These are phyloP conservation scores for Danionella cerebrum DNA, from an alignment of 2,113 vertebrate genomes.

Conservation along the genomic window DNA sequence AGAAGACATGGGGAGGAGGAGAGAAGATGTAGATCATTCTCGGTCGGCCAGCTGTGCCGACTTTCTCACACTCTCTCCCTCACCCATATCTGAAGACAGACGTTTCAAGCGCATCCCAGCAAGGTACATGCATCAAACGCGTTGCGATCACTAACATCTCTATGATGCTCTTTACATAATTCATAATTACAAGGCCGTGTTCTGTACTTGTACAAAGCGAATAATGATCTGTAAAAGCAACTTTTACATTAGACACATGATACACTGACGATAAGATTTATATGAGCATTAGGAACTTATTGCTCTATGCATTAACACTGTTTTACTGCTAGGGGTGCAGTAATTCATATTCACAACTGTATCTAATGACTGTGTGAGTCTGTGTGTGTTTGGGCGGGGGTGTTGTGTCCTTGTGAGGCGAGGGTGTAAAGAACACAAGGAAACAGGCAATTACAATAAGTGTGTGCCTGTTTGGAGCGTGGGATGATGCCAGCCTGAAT, in stretches of 20 bases:
- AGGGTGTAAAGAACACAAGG: background rate
- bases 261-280: slow-evolving; percentile 3
- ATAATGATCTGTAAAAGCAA: slow-evolving; percentile 22
- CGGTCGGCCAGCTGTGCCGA: background rate
- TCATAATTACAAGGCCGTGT: slow-evolving; percentile 2
- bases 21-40: slow-evolving; percentile 17
- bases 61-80: background rate
- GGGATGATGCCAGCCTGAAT: background rate
- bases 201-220: background rate
- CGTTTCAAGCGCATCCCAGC: background rate
- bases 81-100: background rate
- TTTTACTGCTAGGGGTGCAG: slow-evolving; percentile 18
- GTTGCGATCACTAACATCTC: background rate
- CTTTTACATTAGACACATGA: background rate
- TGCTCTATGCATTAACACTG: slow-evolving; percentile 12
- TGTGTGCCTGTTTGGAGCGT: background rate
- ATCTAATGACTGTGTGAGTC: slow-evolving; percentile 11
- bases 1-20: background rate
- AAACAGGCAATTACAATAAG: slow-evolving; percentile 15
- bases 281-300: slow-evolving; percentile 27
- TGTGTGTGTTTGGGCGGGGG: background rate
- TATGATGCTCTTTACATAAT: slow-evolving; percentile 1
- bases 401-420: background rate
- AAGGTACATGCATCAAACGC: background rate
- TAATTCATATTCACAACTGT: slow-evolving; percentile 17